Evolutionary conservation across 2,797 vertebrate genomes (phyloP).

Genomic region (Podarcis lilfordi): DNA sequence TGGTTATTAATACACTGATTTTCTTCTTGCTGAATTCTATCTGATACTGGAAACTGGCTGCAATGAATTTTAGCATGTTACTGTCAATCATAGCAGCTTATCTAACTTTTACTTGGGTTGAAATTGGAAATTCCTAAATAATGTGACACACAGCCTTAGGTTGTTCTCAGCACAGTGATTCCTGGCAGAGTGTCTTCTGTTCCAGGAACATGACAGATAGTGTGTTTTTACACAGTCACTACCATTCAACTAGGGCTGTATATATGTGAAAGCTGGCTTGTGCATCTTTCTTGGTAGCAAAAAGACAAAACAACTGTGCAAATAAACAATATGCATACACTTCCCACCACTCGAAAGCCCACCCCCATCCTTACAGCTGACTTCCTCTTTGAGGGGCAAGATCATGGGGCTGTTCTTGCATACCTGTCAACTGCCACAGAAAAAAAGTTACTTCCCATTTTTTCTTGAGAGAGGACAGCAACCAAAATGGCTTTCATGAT

Average conservation of each 20-base stretch:
- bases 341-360: not conserved
- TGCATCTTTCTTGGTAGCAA: not conserved
- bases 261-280: not conserved
- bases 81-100: slow-evolving; percentile 61
- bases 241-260: not conserved
- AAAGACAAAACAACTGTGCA: not conserved
- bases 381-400: too few relatives aligned
- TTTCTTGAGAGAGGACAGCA: too few relatives aligned
- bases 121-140: slow-evolving; percentile 56
- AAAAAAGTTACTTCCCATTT: too few relatives aligned
- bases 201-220: accelerated
- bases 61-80: slow-evolving; percentile 46
- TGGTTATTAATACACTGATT: slow-evolving; percentile 34
- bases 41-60: slow-evolving; percentile 37
- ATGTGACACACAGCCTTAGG: not conserved
- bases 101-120: slow-evolving; percentile 43
- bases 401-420: too few relatives aligned
- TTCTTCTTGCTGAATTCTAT: slow-evolving; percentile 44
- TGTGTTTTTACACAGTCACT: not conserved
- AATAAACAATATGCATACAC: not conserved
- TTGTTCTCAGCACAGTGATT: slow-evolving; percentile 16
- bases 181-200: accelerated
- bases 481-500: too few relatives aligned
- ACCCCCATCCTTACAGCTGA: too few relatives aligned
- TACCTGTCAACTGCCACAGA: too few relatives aligned